phyloP scores from a whole-genome alignment of 2,797 vertebrate species.

The Platyrinchus mystaceus region DNA sequence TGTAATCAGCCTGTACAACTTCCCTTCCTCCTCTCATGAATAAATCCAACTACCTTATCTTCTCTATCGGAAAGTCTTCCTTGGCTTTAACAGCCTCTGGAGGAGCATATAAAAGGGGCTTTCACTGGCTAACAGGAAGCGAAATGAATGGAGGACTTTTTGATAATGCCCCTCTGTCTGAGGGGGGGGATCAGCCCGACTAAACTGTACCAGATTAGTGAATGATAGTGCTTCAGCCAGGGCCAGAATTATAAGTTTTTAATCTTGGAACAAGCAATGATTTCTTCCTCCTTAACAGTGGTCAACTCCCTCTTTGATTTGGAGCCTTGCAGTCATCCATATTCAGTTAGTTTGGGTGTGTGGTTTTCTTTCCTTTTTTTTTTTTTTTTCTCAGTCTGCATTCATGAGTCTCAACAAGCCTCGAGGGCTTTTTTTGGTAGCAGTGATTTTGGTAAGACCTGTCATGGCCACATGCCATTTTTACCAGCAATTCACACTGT shows the following conservation, averaged over 20 bases:
- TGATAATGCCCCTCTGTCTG: slow-evolving; percentile 65
- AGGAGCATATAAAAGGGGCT: slow-evolving; percentile 56
- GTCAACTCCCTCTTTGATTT: slow-evolving; percentile 46
- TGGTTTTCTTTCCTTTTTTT: neutral
- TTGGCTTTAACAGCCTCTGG: slow-evolving; percentile 38
- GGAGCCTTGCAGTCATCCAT: slow-evolving; percentile 23
- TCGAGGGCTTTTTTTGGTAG: neutral
- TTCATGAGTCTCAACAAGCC: neutral
- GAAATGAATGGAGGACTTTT: slow-evolving; percentile 61
- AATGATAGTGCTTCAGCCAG: slow-evolving; percentile 37
- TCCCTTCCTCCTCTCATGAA: slow-evolving; percentile 37
- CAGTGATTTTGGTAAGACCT: neutral
- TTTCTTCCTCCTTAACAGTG: slow-evolving; percentile 27
- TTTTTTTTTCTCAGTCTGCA: neutral
- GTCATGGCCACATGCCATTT: neutral
- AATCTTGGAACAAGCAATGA: slow-evolving; percentile 61
- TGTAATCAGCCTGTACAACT: neutral
- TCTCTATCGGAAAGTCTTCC: slow-evolving; percentile 50
- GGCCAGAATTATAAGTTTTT: slow-evolving; percentile 54
- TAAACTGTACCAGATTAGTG: slow-evolving; percentile 39
- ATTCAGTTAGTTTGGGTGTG: slow-evolving; percentile 32
- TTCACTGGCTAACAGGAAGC: slow-evolving; percentile 66
- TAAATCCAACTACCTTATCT: slow-evolving; percentile 51
- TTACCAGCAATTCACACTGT: neutral
- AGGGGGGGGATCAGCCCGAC: neutral